Evolutionary conservation across 1,140 invertebrate genomes (phyloP).

Genomic region (Cydia fagiglandana): DNA sequence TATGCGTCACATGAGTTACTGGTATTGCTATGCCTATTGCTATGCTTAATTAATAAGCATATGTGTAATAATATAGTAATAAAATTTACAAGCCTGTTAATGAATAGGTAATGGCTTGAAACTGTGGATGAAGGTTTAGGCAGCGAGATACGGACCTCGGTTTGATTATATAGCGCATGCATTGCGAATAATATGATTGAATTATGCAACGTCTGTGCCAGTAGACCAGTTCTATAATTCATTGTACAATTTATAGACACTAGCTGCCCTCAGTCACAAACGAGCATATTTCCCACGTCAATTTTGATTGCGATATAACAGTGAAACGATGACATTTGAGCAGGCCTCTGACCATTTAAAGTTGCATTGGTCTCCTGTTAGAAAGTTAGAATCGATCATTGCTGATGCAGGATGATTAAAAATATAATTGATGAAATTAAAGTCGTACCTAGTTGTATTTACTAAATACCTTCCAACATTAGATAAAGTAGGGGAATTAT

Average conservation of each 20-base stretch:
- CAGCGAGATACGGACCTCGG: not conserved
- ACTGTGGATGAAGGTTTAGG: not conserved
- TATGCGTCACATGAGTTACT: not conserved
- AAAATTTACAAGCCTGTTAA: not conserved
- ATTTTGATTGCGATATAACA: conserved; percentile 75
- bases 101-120: not conserved
- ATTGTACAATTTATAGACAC: conserved; percentile 73
- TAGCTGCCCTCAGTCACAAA: conserved; percentile 65
- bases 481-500: too few species aligned
- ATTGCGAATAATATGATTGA: conserved; percentile 62
- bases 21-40: not conserved
- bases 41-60: not conserved
- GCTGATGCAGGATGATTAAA: not conserved
- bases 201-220: conserved; percentile 64
- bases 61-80: not conserved
- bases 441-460: too few species aligned
- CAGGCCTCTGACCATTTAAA: conserved; percentile 39
- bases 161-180: conserved; percentile 31
- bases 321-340: conserved; percentile 71
- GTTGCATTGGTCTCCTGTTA: conserved; percentile 4
- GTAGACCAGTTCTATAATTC: conserved; percentile 64
- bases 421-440: not conserved
- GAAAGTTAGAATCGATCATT: not conserved
- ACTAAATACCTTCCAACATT: too few species aligned
- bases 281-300: conserved; percentile 75